These are phyloP conservation scores for Pelobates fuscus DNA, from an alignment of 2,113 vertebrate genomes.

Conservation along the genomic window DNA sequence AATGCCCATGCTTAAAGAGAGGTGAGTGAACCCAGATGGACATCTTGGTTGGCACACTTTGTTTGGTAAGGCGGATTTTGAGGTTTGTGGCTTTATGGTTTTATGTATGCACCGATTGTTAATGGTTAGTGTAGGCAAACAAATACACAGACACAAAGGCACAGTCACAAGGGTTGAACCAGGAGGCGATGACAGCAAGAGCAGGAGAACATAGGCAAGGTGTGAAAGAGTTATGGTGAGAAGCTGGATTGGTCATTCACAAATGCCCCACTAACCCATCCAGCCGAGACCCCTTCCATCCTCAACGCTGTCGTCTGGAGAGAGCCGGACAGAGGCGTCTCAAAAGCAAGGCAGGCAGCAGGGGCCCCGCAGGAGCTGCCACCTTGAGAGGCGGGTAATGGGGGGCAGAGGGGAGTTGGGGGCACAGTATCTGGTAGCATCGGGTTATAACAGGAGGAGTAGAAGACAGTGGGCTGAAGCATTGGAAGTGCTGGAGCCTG, in stretches of 20 bases:
- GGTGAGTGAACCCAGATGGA: too few species aligned
- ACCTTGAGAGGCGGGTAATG: slow-evolving; percentile 77
- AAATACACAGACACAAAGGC: background rate
- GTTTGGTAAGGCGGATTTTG: too few species aligned
- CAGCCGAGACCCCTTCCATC: slow-evolving; percentile 37
- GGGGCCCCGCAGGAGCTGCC: slow-evolving; percentile 81
- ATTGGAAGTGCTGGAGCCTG: slow-evolving; percentile 72
- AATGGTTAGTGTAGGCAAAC: slow-evolving; percentile 14
- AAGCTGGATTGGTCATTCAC: slow-evolving; percentile 26
- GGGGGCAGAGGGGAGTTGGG: slow-evolving; percentile 75
- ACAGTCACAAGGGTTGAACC: background rate
- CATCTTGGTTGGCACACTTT: too few species aligned
- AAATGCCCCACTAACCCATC: slow-evolving; percentile 6
- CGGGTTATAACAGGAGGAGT: slow-evolving; percentile 74
- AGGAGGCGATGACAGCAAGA: background rate
- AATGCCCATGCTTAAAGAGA: too few species aligned
- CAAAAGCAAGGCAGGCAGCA: slow-evolving; percentile 89
- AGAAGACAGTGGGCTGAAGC: slow-evolving; percentile 76
- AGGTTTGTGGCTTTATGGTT: too few species aligned
- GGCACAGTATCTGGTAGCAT: slow-evolving; percentile 52
- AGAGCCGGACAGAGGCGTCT: slow-evolving; percentile 89
- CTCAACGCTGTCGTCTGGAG: slow-evolving; percentile 92
- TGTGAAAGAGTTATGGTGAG: slow-evolving; percentile 15
- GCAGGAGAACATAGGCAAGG: background rate
- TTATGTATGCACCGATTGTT: background rate